Evolutionary conservation across 2,113 vertebrate species (phyloP).

Genomic region (Ameiurus melas): DNA sequence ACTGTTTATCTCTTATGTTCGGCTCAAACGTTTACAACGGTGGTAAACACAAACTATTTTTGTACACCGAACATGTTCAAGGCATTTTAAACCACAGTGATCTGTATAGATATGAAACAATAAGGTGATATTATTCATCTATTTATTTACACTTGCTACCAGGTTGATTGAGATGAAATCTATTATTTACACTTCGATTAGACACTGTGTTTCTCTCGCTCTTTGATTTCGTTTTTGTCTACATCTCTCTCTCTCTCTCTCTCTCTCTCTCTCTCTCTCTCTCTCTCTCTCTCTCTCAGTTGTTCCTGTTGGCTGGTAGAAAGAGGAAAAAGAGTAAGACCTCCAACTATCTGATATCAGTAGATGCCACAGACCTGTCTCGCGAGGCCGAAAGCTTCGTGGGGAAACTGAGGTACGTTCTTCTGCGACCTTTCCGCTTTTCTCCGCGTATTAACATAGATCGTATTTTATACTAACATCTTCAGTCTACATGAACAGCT

Average conservation of each 20-base stretch:
- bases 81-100: neutral
- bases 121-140: neutral
- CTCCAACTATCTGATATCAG: constrained; percentile 96
- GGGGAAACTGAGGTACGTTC: constrained; percentile 88
- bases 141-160: neutral
- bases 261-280: neutral
- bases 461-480: neutral
- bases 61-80: neutral
- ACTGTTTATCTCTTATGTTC: neutral
- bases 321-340: constrained; percentile 99
- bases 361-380: constrained; percentile 92
- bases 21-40: neutral
- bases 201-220: neutral
- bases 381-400: constrained; percentile 90
- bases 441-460: neutral
- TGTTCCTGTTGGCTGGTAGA: constrained; percentile 91
- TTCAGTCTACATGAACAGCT: neutral
- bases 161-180: neutral
- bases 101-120: neutral
- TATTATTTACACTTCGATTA: neutral
- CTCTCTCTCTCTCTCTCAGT: constrained; percentile 69
- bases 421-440: neutral
- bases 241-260: neutral
- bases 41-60: neutral
- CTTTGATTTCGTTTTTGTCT: neutral